Evolutionary conservation across 1,140 invertebrate genomes (phyloP).

Genomic region (Pemphigus obesinymphae): DNA sequence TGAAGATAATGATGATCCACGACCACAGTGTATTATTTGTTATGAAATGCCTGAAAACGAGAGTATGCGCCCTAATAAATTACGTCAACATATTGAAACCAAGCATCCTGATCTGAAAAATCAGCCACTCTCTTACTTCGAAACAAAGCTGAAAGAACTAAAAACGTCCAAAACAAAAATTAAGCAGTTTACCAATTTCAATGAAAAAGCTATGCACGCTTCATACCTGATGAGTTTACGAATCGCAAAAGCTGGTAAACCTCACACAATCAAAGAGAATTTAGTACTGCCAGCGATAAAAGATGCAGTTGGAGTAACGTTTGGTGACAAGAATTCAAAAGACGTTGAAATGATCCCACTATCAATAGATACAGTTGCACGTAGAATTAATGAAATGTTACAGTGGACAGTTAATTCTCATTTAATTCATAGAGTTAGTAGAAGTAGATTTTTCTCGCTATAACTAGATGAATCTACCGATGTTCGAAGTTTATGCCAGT

Average conservation of each 20-base stretch:
- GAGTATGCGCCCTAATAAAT: conserved; percentile 43
- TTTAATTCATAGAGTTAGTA: background rate
- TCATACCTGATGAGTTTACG: background rate
- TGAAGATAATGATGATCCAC: background rate
- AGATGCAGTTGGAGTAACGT: background rate
- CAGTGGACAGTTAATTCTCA: background rate
- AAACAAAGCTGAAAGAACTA: no score
- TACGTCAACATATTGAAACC: conserved; percentile 45
- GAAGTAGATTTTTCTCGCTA: background rate
- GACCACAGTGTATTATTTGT: conserved; percentile 46
- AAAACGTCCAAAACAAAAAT: conserved; percentile 1
- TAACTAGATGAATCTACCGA: background rate
- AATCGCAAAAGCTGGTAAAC: background rate
- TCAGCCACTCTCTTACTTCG: conserved; percentile 8
- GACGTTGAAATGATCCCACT: background rate
- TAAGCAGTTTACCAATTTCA: background rate
- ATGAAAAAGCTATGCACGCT: background rate
- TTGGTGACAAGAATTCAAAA: background rate
- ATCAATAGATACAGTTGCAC: background rate
- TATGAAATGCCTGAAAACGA: conserved; percentile 44
- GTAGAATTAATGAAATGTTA: no score
- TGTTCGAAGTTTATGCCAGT: background rate
- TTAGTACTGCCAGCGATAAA: background rate
- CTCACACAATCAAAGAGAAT: background rate
- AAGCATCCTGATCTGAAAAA: conserved; percentile 42